Evolutionary conservation across 2,113 vertebrate genomes (phyloP).

Genomic region (Myrmecophaga tridactyla): DNA sequence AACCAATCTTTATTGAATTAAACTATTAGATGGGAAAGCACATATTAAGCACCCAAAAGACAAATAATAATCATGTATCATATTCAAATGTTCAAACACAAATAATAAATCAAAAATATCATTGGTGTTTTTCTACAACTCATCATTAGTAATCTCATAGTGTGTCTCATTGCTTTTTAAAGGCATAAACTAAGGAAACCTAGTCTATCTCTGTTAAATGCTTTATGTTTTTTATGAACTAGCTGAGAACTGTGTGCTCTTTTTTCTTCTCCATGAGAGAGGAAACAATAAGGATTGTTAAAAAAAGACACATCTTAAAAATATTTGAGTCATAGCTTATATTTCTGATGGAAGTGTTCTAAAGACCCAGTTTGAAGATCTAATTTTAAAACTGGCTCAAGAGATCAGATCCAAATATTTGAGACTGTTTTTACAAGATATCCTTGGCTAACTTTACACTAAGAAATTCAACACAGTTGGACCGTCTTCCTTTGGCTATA

Average conservation of each 20-base stretch:
- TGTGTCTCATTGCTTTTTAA: neutral
- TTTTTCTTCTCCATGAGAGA: neutral
- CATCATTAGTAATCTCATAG: neutral
- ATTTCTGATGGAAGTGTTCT: slow-evolving; percentile 26
- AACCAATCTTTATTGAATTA: neutral
- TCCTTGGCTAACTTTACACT: slow-evolving; percentile 27
- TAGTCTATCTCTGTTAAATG: neutral
- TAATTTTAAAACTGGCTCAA: slow-evolving; percentile 56
- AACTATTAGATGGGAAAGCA: neutral
- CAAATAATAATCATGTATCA: neutral
- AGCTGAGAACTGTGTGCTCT: neutral
- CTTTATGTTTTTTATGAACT: neutral
- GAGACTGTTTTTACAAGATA: slow-evolving; percentile 49
- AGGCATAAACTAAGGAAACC: neutral
- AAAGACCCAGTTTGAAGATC: neutral
- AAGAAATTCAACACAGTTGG: slow-evolving; percentile 50
- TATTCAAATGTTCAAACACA: neutral
- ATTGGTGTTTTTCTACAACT: neutral
- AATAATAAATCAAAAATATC: neutral
- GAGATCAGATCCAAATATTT: slow-evolving; percentile 15
- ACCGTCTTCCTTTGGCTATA: slow-evolving; percentile 33
- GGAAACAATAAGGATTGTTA: neutral
- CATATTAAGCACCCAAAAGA: neutral
- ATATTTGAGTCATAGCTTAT: neutral
- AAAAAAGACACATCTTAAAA: neutral